Evolutionary conservation across 2,113 vertebrate species (phyloP).

Genomic region (Eptesicus fuscus): DNA sequence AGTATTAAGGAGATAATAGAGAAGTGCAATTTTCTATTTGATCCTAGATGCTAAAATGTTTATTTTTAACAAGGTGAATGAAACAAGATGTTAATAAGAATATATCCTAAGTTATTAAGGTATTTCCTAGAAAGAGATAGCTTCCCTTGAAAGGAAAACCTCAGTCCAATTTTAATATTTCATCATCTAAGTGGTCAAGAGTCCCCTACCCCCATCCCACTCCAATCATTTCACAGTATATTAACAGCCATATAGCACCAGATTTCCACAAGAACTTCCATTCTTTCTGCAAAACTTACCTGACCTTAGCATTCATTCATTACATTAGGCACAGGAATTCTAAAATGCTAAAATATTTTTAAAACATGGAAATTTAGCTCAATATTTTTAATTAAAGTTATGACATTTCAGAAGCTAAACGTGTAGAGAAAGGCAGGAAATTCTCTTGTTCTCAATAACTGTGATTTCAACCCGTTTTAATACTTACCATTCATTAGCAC

Average conservation of each 20-base stretch:
- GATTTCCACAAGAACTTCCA: slow-evolving; percentile 47
- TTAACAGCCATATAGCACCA: not conserved
- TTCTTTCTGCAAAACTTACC: slow-evolving; percentile 56
- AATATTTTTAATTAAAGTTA: slow-evolving; percentile 47
- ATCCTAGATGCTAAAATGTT: slow-evolving; percentile 22
- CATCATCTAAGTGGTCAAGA: not conserved
- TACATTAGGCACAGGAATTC: slow-evolving; percentile 18
- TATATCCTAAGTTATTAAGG: not conserved
- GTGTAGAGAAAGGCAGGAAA: not conserved
- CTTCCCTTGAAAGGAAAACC: slow-evolving; percentile 36
- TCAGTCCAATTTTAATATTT: slow-evolving; percentile 4
- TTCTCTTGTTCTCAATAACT: slow-evolving; percentile 22
- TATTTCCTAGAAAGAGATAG: not conserved
- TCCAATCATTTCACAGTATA: not conserved
- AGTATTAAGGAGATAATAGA: not conserved
- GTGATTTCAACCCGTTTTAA: slow-evolving; percentile 1
- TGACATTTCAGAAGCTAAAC: not conserved
- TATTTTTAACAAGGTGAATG: slow-evolving; percentile 35
- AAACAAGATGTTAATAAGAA: slow-evolving; percentile 12
- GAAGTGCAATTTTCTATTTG: slow-evolving; percentile 27
- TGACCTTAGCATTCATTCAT: slow-evolving; percentile 35
- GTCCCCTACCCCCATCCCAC: not conserved
- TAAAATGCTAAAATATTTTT: slow-evolving; percentile 5
- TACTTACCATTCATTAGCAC: slow-evolving; percentile 93
- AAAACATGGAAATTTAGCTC: not conserved